Percentiles rank a stretch among this genome's conserved stretches.
phyloP scores from a whole-genome alignment of 2,888 invertebrate species.

The Acleris laterana region DNA sequence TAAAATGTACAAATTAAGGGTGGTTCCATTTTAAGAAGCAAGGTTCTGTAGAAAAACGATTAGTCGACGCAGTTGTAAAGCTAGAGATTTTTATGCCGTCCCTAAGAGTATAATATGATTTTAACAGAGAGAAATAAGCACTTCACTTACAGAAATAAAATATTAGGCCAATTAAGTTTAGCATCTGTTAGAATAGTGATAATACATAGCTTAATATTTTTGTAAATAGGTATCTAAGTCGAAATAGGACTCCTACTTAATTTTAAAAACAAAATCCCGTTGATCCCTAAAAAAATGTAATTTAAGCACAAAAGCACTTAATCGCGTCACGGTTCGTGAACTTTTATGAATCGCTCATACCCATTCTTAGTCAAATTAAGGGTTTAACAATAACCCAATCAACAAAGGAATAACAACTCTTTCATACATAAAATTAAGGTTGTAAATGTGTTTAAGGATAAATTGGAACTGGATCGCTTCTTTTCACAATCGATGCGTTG shows the following conservation, averaged over 20 bases:
- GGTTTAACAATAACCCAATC: conserved; percentile 42
- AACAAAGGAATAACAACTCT: conserved; percentile 40
- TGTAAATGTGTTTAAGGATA: conserved; percentile 10
- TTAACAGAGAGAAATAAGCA: no score
- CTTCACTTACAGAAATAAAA: no score
- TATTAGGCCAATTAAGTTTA: no score
- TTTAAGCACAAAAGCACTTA: conserved; percentile 45
- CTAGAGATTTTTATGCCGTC: no score
- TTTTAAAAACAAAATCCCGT: conserved; percentile 9
- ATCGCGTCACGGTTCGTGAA: conserved; percentile 48
- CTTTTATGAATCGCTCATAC: conserved; percentile 46
- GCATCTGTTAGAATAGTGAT: no score
- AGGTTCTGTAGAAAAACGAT: background rate
- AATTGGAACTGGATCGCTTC: conserved; percentile 59
- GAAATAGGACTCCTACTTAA: no score
- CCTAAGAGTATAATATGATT: no score
- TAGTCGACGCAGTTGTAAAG: no score
- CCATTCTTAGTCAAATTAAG: conserved; percentile 60
- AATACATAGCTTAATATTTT: no score
- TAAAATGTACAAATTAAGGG: conserved; percentile 17
- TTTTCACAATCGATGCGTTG: conserved; percentile 63
- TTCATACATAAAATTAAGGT: conserved; percentile 35
- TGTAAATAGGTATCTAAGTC: background rate
- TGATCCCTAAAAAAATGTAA: conserved; percentile 31
- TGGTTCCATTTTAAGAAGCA: background rate